These are phyloP conservation scores for Torymus texanus DNA, from an alignment of 2,888 invertebrate genomes.

Conservation along the genomic window DNA sequence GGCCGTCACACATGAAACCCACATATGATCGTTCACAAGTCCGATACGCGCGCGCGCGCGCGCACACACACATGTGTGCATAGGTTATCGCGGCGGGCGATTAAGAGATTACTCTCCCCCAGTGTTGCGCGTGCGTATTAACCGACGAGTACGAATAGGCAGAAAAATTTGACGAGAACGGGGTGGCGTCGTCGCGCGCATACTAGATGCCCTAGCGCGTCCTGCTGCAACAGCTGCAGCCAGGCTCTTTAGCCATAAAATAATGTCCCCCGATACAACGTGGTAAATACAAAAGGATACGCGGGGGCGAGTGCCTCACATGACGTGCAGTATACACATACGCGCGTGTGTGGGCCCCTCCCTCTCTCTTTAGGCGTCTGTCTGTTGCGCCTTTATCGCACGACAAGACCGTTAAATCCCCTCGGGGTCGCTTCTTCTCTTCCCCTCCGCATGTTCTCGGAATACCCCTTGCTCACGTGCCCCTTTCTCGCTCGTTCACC, in stretches of 20 bases:
- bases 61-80: background rate
- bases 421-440: slow-evolving; percentile 35
- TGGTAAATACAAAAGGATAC: slow-evolving; percentile 44
- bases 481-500: background rate
- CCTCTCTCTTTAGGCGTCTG: slow-evolving; percentile 7
- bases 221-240: slow-evolving; percentile 45
- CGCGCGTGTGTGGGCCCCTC: background rate
- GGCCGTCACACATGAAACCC: slow-evolving; percentile 3
- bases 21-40: background rate
- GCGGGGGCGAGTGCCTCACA: background rate
- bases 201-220: background rate
- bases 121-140: slow-evolving; percentile 14
- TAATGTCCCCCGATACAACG: slow-evolving; percentile 43
- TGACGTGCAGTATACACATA: background rate
- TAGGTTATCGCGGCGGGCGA: slow-evolving; percentile 1
- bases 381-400: slow-evolving; percentile 38
- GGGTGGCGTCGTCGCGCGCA: background rate
- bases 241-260: slow-evolving; percentile 46
- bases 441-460: background rate
- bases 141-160: background rate
- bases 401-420: slow-evolving; percentile 49
- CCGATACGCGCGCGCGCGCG: no score
- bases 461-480: background rate
- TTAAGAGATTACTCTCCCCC: slow-evolving; percentile 28
- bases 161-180: slow-evolving; percentile 23